A percentile compares a stretch with the other conserved stretches of the same genome.
Evolutionary conservation across 2,113 vertebrate genomes (phyloP).

Genomic region (Orientallactaga bullata): DNA sequence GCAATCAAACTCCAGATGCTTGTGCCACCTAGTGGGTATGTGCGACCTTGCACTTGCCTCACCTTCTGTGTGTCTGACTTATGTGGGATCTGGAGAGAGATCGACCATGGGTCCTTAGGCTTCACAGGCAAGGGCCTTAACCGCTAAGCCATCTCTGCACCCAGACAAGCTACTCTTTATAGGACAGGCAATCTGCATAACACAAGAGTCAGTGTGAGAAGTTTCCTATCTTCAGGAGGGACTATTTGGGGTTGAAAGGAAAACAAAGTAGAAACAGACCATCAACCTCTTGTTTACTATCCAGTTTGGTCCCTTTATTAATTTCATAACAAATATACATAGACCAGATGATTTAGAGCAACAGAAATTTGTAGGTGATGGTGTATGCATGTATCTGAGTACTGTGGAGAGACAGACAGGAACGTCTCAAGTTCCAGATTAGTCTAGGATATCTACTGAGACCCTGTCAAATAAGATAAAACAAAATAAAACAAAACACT

Average conservation of each 20-base stretch:
- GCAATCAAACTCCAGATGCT: too few species aligned
- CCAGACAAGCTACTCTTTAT: too few species aligned
- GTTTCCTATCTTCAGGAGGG: constrained; percentile 34
- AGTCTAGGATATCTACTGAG: not conserved
- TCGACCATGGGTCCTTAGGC: too few species aligned
- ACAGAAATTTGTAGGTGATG: not conserved
- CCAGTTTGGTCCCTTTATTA: not conserved
- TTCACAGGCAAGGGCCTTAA: too few species aligned
- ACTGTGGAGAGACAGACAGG: not conserved
- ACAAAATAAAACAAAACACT: not conserved
- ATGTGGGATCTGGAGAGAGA: too few species aligned
- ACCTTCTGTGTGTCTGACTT: too few species aligned
- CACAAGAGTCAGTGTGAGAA: not conserved
- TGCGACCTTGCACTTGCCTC: too few species aligned
- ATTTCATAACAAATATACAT: not conserved
- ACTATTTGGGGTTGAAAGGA: constrained; percentile 2
- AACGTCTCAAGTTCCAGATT: not conserved
- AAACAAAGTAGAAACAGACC: not conserved
- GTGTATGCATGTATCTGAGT: not conserved
- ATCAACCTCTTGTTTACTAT: not conserved
- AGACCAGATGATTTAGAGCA: not conserved
- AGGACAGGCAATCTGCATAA: not conserved
- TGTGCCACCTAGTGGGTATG: too few species aligned
- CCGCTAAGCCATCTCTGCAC: too few species aligned
- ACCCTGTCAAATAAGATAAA: not conserved